These are phyloP conservation scores for Lepisosteus oculatus DNA, from an alignment of 2,113 vertebrate species.

Conservation along the genomic window DNA sequence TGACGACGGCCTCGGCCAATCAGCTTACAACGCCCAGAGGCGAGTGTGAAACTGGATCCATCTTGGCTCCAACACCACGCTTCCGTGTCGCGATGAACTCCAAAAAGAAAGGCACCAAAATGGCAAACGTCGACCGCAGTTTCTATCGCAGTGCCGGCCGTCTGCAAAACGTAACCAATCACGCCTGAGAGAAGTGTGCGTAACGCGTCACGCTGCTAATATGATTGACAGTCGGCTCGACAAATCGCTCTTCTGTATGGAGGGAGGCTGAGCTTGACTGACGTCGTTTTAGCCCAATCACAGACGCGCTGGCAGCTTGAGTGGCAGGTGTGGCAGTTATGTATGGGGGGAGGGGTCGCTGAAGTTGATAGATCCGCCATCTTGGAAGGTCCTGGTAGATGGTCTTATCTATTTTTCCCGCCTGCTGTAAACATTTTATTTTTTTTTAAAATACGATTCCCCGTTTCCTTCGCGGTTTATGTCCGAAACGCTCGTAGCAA, in stretches of 20 bases:
- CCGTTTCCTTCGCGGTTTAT: slow-evolving; percentile 21
- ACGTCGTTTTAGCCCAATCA: slow-evolving; percentile 50
- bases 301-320: slow-evolving; percentile 30
- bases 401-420: slow-evolving; percentile 58
- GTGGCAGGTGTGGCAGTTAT: slow-evolving; percentile 44
- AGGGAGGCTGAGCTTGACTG: slow-evolving; percentile 17
- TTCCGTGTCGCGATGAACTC: neutral
- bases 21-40: neutral
- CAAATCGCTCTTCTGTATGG: neutral
- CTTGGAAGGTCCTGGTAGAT: slow-evolving; percentile 68
- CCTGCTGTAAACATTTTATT: slow-evolving; percentile 62
- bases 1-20: slow-evolving; percentile 12
- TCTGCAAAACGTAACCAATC: slow-evolving; percentile 1
- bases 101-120: slow-evolving; percentile 6
- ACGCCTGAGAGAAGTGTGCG: neutral
- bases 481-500: slow-evolving; percentile 27
- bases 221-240: slow-evolving; percentile 4
- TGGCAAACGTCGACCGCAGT: slow-evolving; percentile 16
- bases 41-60: slow-evolving; percentile 18
- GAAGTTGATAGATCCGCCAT: slow-evolving; percentile 72
- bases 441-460: slow-evolving; percentile 13
- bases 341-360: slow-evolving; percentile 67
- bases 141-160: slow-evolving; percentile 1
- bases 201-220: neutral
- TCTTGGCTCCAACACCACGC: slow-evolving; percentile 12